phyloP scores from a whole-genome alignment of 2,888 invertebrate species.

The Myopa tessellatipennis region DNA sequence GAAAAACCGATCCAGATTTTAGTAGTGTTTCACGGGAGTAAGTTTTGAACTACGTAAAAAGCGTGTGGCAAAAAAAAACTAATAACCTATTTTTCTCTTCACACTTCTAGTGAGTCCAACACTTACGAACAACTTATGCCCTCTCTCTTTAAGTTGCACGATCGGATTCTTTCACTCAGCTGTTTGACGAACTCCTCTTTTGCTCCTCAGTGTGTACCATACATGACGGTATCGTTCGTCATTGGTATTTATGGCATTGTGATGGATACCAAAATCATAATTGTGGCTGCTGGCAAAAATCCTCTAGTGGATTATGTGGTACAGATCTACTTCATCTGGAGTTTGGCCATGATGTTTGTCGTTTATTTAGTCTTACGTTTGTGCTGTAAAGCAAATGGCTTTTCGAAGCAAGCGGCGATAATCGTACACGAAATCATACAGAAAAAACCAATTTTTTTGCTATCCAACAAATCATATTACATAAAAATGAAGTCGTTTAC shows the following conservation, averaged over 20 bases:
- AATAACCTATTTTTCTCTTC: too few relatives aligned
- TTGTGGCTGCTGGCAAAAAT: constrained; percentile 61
- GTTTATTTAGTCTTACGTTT: constrained; percentile 62
- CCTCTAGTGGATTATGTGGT: constrained; percentile 59
- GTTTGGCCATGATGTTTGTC: constrained; percentile 59
- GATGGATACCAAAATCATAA: constrained; percentile 65
- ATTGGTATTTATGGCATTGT: constrained; percentile 66
- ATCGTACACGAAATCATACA: constrained; percentile 68
- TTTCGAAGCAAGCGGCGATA: constrained; percentile 65
- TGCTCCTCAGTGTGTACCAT: constrained; percentile 64
- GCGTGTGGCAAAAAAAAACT: too few relatives aligned
- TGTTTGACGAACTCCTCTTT: constrained; percentile 62
- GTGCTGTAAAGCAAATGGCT: constrained; percentile 63
- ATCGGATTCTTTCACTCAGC: constrained; percentile 63
- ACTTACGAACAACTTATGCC: constrained; percentile 63
- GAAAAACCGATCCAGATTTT: background rate
- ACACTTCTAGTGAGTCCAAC: background rate
- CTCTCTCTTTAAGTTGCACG: constrained; percentile 64
- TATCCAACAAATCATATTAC: constrained; percentile 67
- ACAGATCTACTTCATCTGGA: constrained; percentile 63
- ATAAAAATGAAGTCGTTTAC: constrained; percentile 69
- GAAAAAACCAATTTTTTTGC: constrained; percentile 65
- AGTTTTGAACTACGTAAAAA: background rate
- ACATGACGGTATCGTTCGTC: constrained; percentile 65
- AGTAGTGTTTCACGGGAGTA: background rate